Evolutionary conservation across 2,888 invertebrate genomes (phyloP), one percentile per base, ranked within the genome.

Genomic region (Chouioia cunea): DNA sequence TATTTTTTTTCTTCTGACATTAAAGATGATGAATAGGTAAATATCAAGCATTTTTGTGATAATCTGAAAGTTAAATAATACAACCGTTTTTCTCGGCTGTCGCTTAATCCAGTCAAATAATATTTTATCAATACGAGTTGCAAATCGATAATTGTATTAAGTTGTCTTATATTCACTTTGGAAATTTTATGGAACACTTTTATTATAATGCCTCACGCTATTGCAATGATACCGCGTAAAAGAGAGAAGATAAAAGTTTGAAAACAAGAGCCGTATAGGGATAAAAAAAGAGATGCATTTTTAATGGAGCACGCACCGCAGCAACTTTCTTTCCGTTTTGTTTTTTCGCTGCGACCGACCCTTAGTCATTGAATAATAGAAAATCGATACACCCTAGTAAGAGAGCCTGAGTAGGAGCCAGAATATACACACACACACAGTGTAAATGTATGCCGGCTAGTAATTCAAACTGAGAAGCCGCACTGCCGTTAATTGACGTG

Each of bases 211-310:
- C 6, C 27, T 58, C 66, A 64, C 64, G 70, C 64, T 67, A 53
- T 59, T 46, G 63, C 47, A 73, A 20, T 59, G 67, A 70, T 54
- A 70, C 70, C 66, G 63, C 52, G 53, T 14, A 52, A 2, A 47
- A 44, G 12, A 15, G n/a, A 18, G 22, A 44, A 46, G 48, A 63
- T 52, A 58, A 69, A 18, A 36, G 23, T 52, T 36, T 14, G 59
- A 63, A 50, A 52, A 22, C 50, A 46, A 59, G 18, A 23, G 50
- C 16, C 15, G 56, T 6, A 50, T 3, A 12, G 14, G 14, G 46
- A 57, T 65, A 58, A 57, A 70, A 70, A 67, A 27, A 64, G 73
- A 59, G 73, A 70, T 70, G 73, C 66, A 70, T 70, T 70, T 73
- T 73, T 73, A 70, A 73, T 73, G 67, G 47, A 67, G 63, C 46